Evolutionary conservation across 2,113 vertebrate genomes (phyloP), one percentile per base, ranked within the genome.

Genomic region (Lepisosteus osseus): DNA sequence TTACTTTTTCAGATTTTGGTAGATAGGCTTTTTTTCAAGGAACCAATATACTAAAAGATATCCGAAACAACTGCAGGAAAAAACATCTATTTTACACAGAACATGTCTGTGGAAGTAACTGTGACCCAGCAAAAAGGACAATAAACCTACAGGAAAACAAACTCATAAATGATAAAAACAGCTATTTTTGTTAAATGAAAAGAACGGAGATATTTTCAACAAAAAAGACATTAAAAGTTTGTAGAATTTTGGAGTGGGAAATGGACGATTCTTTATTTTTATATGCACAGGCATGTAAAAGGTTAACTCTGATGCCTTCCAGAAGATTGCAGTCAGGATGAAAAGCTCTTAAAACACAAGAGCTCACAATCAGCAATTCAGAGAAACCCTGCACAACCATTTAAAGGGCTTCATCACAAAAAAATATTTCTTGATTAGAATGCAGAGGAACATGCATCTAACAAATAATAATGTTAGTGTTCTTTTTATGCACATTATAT

Each of bases 221-320:
- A 45, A 14, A 67, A 1, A 67, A 47, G 65, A 8, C 3, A 11
- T 47, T 45, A 13, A 44, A 12, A 15, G 43, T 7, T 29, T 29
- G 29, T 29, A 29, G 29, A 29, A 29, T 29, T 17, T 1, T 29
- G 29, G 29, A 29, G 29, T 29, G 29, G 29, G 29, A 29, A 29
- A 7, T 54, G 54, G 54, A 7, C 2, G 54, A 54, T 12, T 3
- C 56, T n/a, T 59, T 59, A n/a, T 59, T 59, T 6, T 4, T 59
- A n/a, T 59, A 7, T 54, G 56, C 7, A 4, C 2, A 59, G 3
- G 7, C 56, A 59, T 59, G 56, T 61, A 72, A 72, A 54, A 62
- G 62, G 70, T 72, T 72, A 72, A 72, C 61, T 42, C 70, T 51
- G 70, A 67, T 72, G 71, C 71, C 70, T 65, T 65, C 61, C 55